These are phyloP conservation scores for Drosophila sordidapex DNA, from an alignment of 2,888 invertebrate genomes.

Conservation along the genomic window DNA sequence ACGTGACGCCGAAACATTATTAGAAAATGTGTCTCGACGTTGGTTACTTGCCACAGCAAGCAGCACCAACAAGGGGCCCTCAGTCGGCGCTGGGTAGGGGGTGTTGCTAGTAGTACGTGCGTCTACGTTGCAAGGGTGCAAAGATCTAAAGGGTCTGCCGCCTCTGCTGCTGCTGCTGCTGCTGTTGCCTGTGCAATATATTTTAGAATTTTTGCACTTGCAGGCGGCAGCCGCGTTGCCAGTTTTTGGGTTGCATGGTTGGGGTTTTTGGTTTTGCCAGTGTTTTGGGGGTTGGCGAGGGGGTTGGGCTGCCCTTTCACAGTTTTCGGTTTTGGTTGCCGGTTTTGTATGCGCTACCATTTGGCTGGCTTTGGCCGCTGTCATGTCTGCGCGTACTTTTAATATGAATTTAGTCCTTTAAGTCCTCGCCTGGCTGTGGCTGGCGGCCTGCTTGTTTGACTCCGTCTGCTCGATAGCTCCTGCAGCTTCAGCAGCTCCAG, in stretches of 20 bases:
- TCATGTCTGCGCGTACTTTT: slow-evolving; percentile 78
- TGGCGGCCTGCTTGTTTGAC: slow-evolving; percentile 30
- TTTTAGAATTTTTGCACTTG: slow-evolving; percentile 72
- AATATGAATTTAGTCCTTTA: slow-evolving; percentile 81
- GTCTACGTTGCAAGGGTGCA: slow-evolving; percentile 47
- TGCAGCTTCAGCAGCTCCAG: slow-evolving; percentile 1
- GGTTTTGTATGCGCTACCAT: slow-evolving; percentile 38
- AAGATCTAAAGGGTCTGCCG: slow-evolving; percentile 16
- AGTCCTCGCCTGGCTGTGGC: slow-evolving; percentile 59
- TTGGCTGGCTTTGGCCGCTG: slow-evolving; percentile 56
- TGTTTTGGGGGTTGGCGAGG: background rate
- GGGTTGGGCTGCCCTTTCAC: background rate
- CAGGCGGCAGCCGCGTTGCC: slow-evolving; percentile 19
- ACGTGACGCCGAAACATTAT: slow-evolving; percentile 81
- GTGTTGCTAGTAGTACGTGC: slow-evolving; percentile 56
- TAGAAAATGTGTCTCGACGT: slow-evolving; percentile 81
- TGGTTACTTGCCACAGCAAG: slow-evolving; percentile 60
- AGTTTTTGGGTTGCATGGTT: slow-evolving; percentile 9
- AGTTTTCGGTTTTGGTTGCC: slow-evolving; percentile 34
- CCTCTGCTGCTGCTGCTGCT: slow-evolving; percentile 11
- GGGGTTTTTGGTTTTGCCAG: slow-evolving; percentile 4
- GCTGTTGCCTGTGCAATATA: slow-evolving; percentile 62
- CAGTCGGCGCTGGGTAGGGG: background rate
- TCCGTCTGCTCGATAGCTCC: slow-evolving; percentile 16
- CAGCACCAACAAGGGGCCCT: background rate